Base-by-base conservation (phyloP, 2,113 vertebrate genomes). In the Prolemur simus region DNA sequence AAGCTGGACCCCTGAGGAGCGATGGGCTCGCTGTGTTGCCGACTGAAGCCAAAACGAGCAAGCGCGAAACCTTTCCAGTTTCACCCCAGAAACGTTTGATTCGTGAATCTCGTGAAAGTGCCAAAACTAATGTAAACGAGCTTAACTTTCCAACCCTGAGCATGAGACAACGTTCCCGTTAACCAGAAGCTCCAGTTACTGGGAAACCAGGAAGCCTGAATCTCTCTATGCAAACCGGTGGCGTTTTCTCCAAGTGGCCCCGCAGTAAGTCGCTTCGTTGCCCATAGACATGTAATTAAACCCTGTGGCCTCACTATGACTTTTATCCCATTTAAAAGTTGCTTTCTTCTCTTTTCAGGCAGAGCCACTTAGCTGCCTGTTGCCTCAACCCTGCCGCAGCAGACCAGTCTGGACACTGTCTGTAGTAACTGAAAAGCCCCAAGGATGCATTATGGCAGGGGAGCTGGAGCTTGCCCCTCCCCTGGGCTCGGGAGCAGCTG, bases 201-300 rank as follows among this genome's bases (percentile, higher is more conserved):
- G 8, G 14, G 58, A 89, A 74, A 49, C 34, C 34, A 63, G 69
- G 42, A 86, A 66, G n/a, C 32, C 45, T 20, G 37, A 20, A 20
- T 56, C 71, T 60, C 34, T 32, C 5, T 74, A 52, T 18, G 47
- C 87, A 29, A 77, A 69, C 14, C 37, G n/a, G 1, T 42, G 27
- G 15, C 9, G 15, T 32, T 90, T 60, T 42, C 21, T 54, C 32
- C 25, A 0, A 12, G 5, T 2, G 8, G 81, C 12, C 8, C 0
- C 12, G 29, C 0, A 0, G 12, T n/a, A 17, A 1, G 8, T 23
- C 10, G 21, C 34, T 87, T 32, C 8, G 8, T 13, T 39, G 29
- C 23, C 37, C 23, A 6, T 0, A 76, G 39, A 66, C 11, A 0
- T 21, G 39, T 64, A 25, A 1, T 47, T 39, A 27, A 84, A 68